phyloP scores from a whole-genome alignment of 1,140 invertebrate species.

The Colletes gigas region DNA sequence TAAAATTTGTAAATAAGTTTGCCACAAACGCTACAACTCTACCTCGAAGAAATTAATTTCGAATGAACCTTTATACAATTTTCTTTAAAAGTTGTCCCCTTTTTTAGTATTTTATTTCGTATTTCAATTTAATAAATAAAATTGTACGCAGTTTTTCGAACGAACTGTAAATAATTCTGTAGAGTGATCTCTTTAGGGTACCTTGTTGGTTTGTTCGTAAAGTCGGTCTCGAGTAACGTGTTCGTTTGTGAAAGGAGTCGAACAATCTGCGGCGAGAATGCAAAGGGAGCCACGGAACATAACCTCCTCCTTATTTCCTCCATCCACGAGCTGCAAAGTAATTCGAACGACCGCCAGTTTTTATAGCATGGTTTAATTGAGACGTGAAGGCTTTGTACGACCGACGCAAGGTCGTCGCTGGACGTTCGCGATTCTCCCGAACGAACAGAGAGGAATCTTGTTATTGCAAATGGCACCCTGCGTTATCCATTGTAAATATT shows the following conservation, averaged over 20 bases:
- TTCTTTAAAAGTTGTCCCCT: no score
- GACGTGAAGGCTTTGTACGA: conserved; percentile 26
- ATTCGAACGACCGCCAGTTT: conserved; percentile 32
- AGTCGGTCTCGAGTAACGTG: background rate
- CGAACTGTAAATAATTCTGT: background rate
- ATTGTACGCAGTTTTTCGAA: no score
- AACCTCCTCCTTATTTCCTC: conserved; percentile 27
- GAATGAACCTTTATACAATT: no score
- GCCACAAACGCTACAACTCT: no score
- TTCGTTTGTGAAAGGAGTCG: conserved; percentile 27
- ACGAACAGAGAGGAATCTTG: conserved; percentile 12
- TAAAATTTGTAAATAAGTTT: no score
- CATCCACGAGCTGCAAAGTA: conserved; percentile 44
- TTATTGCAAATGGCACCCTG: conserved; percentile 28
- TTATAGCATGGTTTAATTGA: conserved; percentile 57
- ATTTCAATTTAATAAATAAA: no score
- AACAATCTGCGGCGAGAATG: conserved; percentile 11
- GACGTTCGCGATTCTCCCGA: conserved; percentile 1
- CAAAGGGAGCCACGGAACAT: conserved; percentile 2
- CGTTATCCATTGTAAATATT: background rate
- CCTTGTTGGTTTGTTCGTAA: conserved; percentile 5
- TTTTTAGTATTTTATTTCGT: no score
- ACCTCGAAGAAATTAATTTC: no score
- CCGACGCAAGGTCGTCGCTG: conserved; percentile 38
- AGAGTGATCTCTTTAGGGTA: background rate